Evolutionary conservation across 1,140 invertebrate species (phyloP), one percentile per base, ranked within the genome.

Genomic region (Oryctes rhinoceros): DNA sequence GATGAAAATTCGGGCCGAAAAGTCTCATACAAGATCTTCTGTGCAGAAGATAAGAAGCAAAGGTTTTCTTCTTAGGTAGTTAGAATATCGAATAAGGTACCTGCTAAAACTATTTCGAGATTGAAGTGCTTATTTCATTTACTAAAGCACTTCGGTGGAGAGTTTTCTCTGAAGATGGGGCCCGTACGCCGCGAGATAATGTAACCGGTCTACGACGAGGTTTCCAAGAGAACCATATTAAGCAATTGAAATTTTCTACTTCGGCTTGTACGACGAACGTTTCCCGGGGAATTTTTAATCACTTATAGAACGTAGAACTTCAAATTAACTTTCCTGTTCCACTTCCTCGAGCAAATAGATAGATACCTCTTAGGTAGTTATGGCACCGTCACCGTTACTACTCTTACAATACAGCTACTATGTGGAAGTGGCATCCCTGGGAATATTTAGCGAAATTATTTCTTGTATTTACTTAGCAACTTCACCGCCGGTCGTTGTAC

Each of bases 391-490:
- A 62, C 53, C 13, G 13, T 13, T 62, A 62, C 53, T 11, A 62
- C 4, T 5, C 7, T 20, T 30, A 30, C 24, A 30, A 30, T 30
- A 30, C 24, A 30, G 24, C 24, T 30, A 30, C 24, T 30, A 30
- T 30, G 24, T 30, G 24, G 24, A 30, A 30, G 24, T 30, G 24
- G 24, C 24, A 30, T 30, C 24, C 24, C 24, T 30, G 65, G 65
- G 20, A 67, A 67, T 67, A 67, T 67, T 67, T 67, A 24, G 30
- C 3, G 65, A 35, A 67, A 67, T 18, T 67, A 67, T 67, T 67
- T 67, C 65, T 35, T 67, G 65, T 67, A 67, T 67, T 67, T 67
- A 67, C 65, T 67, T 67, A 67, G 30, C 30, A 35, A 67, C 20
- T 67, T 18, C 65, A 10, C 49, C 4, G n/a, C 11, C 65, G 10